phyloP scores from a whole-genome alignment of 1,140 invertebrate genomes.

The Batillaria attramentaria region DNA sequence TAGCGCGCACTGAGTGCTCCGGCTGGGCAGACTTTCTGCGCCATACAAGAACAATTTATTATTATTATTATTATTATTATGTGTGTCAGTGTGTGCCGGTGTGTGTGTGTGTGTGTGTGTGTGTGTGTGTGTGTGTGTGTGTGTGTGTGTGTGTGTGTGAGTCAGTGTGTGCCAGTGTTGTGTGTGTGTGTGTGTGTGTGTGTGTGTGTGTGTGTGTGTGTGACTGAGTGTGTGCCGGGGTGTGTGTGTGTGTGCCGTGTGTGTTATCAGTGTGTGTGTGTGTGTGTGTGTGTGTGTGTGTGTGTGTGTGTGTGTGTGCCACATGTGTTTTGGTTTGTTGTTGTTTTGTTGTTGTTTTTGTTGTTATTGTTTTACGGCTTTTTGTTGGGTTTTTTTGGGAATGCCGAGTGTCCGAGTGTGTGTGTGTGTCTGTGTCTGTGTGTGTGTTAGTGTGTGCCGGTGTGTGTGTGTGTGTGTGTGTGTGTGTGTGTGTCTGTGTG shows the following conservation, averaged over 20 bases:
- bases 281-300: too few species aligned
- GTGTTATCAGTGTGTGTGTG: neutral
- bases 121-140: neutral
- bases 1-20: too few species aligned
- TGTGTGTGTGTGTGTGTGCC: too few species aligned
- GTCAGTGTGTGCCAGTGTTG: neutral
- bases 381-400: too few species aligned
- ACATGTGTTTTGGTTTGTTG: neutral
- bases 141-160: neutral
- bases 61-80: too few species aligned
- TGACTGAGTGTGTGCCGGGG: neutral
- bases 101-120: neutral
- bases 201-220: neutral
- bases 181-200: neutral
- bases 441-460: neutral
- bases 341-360: neutral
- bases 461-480: neutral
- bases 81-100: neutral
- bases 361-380: neutral
- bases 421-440: too few species aligned
- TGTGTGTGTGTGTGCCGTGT: neutral
- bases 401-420: too few species aligned
- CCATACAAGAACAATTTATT: too few species aligned
- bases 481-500: too few species aligned
- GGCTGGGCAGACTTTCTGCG: too few species aligned